Conservation (phyloP, 2,888 invertebrate genomes). For the Pasiphila rectangulata region DNA sequence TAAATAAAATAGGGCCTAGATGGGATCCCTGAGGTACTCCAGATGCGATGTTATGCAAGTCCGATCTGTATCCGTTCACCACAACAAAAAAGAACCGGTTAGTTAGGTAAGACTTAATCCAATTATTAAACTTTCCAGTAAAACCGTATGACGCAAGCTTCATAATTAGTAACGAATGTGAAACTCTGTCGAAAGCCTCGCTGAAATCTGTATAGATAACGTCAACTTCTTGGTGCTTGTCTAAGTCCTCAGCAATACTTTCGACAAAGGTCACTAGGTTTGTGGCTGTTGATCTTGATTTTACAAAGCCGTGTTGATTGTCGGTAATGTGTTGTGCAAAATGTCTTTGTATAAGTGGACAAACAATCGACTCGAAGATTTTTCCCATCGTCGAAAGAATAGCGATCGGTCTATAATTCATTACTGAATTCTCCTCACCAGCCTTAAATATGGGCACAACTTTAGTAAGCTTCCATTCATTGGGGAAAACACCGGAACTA, state of each 20-base stretch:
- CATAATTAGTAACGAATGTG: too few species aligned
- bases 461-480: too few species aligned
- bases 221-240: too few species aligned
- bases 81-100: slow-evolving; percentile 1
- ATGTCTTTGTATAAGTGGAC: neutral
- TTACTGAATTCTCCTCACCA: neutral
- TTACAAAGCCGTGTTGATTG: slow-evolving; percentile 3
- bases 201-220: too few species aligned
- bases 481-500: too few species aligned
- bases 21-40: too few species aligned
- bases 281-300: too few species aligned
- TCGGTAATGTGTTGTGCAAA: neutral
- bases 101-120: slow-evolving; percentile 3
- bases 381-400: slow-evolving; percentile 4
- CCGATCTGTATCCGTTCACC: neutral
- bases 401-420: slow-evolving; percentile 4
- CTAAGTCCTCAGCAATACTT: neutral
- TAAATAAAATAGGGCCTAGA: too few species aligned
- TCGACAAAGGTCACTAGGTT: neutral
- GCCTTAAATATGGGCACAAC: slow-evolving; percentile 3
- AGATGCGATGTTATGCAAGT: too few species aligned
- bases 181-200: too few species aligned
- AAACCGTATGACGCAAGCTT: too few species aligned
- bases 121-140: too few species aligned
- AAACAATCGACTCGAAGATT: neutral